Conservation (phyloP, 2,113 vertebrate genomes). For the mouse (Mus musculus) region GRCm39 chr3:41280001-41280500, state of each 20-base stretch:
- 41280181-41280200: not conserved
- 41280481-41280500: conserved; percentile 72
- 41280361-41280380: conserved; percentile 31
- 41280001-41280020: no score
- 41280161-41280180: no score
- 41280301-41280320: conserved; percentile 47
- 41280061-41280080: no score
- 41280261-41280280: not conserved
- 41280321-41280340: not conserved
- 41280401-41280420: conserved; percentile 35
- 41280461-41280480: conserved; percentile 64
- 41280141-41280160: no score
- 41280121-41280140: no score
- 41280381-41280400: not conserved
- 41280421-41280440: conserved; percentile 59
- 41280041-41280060: no score
- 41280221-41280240: no score
- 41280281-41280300: not conserved
- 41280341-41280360: conserved; percentile 55
- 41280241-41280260: not conserved
- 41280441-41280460: conserved; percentile 58
- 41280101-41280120: no score
- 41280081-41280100: no score
- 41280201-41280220: not conserved
- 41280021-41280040: no score